Base-by-base conservation (phyloP, 1,140 invertebrate species). In the Hyles vespertilio region DNA sequence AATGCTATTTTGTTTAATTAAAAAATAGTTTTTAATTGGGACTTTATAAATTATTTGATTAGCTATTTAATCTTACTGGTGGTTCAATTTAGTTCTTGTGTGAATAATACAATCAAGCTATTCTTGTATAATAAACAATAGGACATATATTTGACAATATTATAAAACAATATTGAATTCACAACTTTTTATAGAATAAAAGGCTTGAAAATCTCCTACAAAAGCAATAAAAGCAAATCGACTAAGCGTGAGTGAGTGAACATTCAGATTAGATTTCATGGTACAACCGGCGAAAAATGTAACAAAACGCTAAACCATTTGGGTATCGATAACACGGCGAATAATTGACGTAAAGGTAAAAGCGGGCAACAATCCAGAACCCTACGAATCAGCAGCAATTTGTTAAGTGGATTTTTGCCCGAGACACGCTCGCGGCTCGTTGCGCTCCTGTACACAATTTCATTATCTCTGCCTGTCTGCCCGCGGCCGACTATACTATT, bases 331-430 rank as follows among this genome's bases (percentile, higher is more conserved):
- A 84, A 72, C 80, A 75, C 69, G 63, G 61, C 67, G 75, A 74
- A 83, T 81, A 87, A 84, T 77, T 84, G 82, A 82, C 81, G 78
- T 74, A 73, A 75, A 78, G 74, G 80, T 86, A 81, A 84, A 81
- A 84, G 78, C 82, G 75, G 78, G 69, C 80, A 86, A 89, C 82
- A 85, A 89, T 80, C 80, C 81, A 77, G 81, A 87, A 84, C 85
- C 85, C 82, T 85, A 79, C 84, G 85, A 87, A 89, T 89, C 84
- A 88, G 82, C 85, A 86, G 84, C 85, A 89, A 89, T 89, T 89
- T 89, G 85, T 89, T 89, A 89, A 89, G 84, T 87, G 85, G 85
- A 88, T 88, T 88, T 88, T 88, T 88, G 81, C 74, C 81, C 84
- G 85, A 85, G 85, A 88, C 84, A 88, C 79, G 85, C 79, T 81